phyloP scores from a whole-genome alignment of 2,113 vertebrate genomes.

The Machaerirhynchus nigripectus region DNA sequence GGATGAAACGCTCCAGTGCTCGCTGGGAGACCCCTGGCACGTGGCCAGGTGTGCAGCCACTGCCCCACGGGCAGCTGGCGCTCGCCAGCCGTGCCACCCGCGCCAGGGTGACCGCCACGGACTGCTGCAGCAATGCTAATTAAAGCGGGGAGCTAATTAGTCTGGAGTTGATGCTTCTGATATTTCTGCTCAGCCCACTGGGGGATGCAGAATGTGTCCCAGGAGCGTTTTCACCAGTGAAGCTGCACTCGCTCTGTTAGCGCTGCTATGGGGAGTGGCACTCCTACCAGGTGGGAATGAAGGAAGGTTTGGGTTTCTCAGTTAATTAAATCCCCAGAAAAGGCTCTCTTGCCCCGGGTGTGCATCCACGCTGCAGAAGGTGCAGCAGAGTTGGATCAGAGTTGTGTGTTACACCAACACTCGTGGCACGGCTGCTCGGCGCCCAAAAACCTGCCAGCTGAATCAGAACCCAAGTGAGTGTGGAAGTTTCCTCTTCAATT shows the following conservation, averaged over 20 bases:
- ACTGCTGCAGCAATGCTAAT: constrained; percentile 70
- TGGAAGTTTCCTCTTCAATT: neutral
- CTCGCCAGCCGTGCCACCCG: neutral
- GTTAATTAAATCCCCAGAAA: neutral
- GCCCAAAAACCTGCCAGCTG: neutral
- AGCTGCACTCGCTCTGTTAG: neutral
- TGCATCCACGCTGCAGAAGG: neutral
- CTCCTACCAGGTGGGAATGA: neutral
- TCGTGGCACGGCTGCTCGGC: neutral
- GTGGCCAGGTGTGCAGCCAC: fast-evolving
- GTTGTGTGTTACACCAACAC: neutral
- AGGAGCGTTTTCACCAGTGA: neutral
- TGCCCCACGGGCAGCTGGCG: neutral
- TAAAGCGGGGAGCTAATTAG: constrained; percentile 80
- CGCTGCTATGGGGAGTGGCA: neutral
- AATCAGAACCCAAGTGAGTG: neutral
- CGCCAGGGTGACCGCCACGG: constrained; percentile 25
- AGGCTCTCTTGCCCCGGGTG: neutral
- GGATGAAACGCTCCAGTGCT: neutral
- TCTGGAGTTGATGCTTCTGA: constrained; percentile 76
- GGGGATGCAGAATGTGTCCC: constrained; percentile 36
- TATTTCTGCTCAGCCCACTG: constrained; percentile 27
- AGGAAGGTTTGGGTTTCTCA: neutral
- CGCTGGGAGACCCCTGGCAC: neutral
- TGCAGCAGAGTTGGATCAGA: fast-evolving